Evolutionary conservation across 2,113 vertebrate genomes (phyloP).

Genomic region (Sapayoa aenigma): DNA sequence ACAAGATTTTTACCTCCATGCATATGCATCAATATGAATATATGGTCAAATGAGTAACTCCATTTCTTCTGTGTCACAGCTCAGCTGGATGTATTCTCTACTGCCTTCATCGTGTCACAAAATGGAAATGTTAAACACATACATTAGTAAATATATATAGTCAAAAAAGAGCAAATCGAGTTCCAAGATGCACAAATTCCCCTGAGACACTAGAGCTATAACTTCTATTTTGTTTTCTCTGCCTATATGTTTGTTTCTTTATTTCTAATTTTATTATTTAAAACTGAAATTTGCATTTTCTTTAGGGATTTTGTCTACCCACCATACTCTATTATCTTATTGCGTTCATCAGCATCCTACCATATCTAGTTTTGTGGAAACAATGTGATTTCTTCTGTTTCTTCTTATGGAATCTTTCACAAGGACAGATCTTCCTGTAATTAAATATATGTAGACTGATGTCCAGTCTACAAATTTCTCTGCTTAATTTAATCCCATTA

Average conservation of each 20-base stretch:
- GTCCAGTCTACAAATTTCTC: background rate
- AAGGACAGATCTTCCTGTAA: background rate
- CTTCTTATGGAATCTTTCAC: background rate
- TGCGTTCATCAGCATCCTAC: background rate
- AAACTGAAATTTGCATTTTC: background rate
- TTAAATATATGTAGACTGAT: background rate
- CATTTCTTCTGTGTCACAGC: fast-evolving
- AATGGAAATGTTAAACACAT: background rate
- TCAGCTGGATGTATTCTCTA: background rate
- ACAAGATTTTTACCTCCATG: background rate
- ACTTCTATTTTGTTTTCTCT: background rate
- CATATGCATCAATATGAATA: background rate
- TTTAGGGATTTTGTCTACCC: background rate
- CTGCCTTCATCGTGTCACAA: background rate
- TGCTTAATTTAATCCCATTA: background rate
- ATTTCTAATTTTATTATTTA: background rate
- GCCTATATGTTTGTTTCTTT: background rate
- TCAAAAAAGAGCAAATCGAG: background rate
- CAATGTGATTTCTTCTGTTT: background rate
- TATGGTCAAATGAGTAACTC: background rate
- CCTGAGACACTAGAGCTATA: background rate
- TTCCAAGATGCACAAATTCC: background rate
- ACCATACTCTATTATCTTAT: fast-evolving
- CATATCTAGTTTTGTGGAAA: background rate
- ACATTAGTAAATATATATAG: background rate